A percentile compares a stretch with the other conserved stretches of the same genome.
These are phyloP conservation scores for Pseudomyrmex dendroicus DNA, from an alignment of 1,140 invertebrate species.

Conservation along the genomic window DNA sequence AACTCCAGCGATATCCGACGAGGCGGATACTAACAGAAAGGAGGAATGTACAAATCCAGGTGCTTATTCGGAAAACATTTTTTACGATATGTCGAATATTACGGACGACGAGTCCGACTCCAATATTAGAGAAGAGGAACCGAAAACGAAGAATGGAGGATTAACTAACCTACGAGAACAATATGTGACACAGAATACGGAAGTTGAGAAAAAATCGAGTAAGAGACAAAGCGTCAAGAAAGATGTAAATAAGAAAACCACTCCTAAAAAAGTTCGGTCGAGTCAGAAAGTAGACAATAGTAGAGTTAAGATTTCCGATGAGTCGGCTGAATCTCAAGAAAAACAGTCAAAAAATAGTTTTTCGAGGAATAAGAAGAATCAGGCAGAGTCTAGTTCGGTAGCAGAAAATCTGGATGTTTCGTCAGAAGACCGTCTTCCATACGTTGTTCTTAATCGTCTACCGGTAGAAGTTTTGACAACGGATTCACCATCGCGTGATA, in stretches of 20 bases:
- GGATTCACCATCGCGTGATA: slow-evolving; percentile 29
- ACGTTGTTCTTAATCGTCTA: too few relatives aligned
- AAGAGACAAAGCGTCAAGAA: not conserved
- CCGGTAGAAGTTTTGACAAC: slow-evolving; percentile 41
- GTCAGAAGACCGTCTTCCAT: too few relatives aligned
- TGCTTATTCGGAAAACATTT: not conserved
- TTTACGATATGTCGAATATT: slow-evolving; percentile 68
- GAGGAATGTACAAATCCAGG: not conserved
- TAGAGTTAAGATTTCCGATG: not conserved
- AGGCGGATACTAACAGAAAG: not conserved
- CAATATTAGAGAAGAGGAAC: slow-evolving; percentile 49
- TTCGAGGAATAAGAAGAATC: not conserved
- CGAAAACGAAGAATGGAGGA: slow-evolving; percentile 16
- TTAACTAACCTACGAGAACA: not conserved
- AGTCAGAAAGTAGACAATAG: not conserved
- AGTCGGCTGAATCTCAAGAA: not conserved
- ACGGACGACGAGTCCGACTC: slow-evolving; percentile 80
- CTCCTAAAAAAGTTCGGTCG: not conserved
- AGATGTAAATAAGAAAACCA: not conserved
- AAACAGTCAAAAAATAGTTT: not conserved
- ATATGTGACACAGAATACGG: not conserved
- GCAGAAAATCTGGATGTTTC: slow-evolving; percentile 19
- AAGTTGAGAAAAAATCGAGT: not conserved
- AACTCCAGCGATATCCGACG: not conserved
- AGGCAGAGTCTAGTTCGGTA: not conserved